A percentile compares a stretch with the other conserved stretches of the same genome.
Conservation (phyloP, 2,888 invertebrate species). For the Chrysolina americana region DNA sequence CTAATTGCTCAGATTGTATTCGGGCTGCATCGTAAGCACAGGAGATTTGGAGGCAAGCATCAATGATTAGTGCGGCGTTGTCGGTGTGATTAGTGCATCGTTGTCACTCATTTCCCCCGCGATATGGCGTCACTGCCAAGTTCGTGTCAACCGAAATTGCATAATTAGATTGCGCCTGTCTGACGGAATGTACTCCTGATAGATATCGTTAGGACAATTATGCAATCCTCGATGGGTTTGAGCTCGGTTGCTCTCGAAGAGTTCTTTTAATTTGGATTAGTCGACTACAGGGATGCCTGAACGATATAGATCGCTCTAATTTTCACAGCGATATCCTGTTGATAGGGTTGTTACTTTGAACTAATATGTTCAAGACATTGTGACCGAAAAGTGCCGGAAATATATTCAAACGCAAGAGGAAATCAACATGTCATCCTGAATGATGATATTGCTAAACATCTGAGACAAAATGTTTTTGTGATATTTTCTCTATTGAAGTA, state of each 20-base stretch:
- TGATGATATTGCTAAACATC: no score
- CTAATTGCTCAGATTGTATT: conserved; percentile 61
- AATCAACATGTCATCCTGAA: no score
- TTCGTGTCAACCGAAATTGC: conserved; percentile 65
- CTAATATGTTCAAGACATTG: no score
- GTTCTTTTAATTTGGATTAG: conserved; percentile 37
- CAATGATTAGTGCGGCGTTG: conserved; percentile 65
- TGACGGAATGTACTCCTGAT: conserved; percentile 62
- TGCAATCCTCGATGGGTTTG: conserved; percentile 30
- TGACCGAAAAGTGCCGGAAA: no score
- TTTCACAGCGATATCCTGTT: neutral
- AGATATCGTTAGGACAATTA: conserved; percentile 66
- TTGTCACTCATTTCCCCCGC: conserved; percentile 65
- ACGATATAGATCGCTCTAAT: neutral
- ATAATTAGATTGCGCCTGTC: conserved; percentile 68
- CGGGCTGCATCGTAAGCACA: conserved; percentile 54
- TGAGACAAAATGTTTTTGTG: no score
- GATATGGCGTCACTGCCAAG: conserved; percentile 57
- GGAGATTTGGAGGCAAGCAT: conserved; percentile 56
- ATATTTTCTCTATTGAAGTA: no score
- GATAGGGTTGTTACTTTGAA: no score
- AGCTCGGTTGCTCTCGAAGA: conserved; percentile 33
- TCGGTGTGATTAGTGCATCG: conserved; percentile 63
- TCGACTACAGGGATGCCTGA: neutral
- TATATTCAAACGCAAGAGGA: no score